phyloP scores from a whole-genome alignment of 2,797 vertebrate species.

The Gymnopithys bicolor region DNA sequence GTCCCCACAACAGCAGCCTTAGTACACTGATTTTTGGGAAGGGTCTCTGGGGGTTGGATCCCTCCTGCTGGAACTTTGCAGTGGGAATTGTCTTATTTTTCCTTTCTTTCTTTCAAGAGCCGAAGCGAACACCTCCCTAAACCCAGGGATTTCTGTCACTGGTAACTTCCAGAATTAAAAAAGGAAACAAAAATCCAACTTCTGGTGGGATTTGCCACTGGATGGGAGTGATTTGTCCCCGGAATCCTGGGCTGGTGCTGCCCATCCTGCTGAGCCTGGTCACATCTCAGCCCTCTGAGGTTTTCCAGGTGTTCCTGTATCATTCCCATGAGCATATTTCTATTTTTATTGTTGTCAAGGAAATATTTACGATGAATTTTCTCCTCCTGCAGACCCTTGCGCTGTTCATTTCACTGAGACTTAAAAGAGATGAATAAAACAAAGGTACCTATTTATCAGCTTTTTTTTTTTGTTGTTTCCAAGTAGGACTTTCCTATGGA shows the following conservation, averaged over 20 bases:
- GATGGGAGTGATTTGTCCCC: background rate
- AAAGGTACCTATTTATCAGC: constrained; percentile 36
- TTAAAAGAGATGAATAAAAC: constrained; percentile 58
- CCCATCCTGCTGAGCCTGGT: background rate
- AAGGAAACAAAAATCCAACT: background rate
- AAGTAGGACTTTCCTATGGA: constrained; percentile 12
- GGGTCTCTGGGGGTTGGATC: background rate
- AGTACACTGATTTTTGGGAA: background rate
- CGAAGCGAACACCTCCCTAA: constrained; percentile 49
- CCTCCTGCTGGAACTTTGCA: background rate
- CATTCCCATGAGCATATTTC: constrained; percentile 55
- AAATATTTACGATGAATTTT: constrained; percentile 8
- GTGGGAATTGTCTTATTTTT: background rate
- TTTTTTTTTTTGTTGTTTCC: background rate
- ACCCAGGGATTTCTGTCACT: constrained; percentile 37
- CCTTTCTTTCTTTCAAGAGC: constrained; percentile 38
- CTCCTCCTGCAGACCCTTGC: constrained; percentile 55
- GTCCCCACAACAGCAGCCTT: background rate
- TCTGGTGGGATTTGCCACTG: background rate
- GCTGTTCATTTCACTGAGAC: constrained; percentile 58
- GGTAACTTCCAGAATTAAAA: constrained; percentile 46
- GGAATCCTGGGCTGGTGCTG: background rate
- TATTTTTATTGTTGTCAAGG: constrained; percentile 67
- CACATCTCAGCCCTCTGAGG: background rate
- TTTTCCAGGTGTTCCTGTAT: constrained; percentile 40